Percentiles rank a stretch among this genome's conserved stretches.
phyloP scores from a whole-genome alignment of 2,888 invertebrate genomes.

The Lasioglossum oenotherae region DNA sequence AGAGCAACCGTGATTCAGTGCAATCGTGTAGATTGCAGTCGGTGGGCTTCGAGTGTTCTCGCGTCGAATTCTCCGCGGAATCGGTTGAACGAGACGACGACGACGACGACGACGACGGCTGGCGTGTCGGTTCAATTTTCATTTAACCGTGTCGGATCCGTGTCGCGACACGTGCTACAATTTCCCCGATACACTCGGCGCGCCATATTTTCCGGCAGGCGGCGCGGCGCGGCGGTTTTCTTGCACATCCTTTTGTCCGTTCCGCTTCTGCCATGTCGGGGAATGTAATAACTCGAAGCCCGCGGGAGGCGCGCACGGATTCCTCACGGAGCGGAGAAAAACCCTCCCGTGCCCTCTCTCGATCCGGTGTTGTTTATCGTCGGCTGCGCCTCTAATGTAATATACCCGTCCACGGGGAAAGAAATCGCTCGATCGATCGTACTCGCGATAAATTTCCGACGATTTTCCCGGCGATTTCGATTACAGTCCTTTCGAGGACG shows the following conservation, averaged over 20 bases:
- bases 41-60: not conserved
- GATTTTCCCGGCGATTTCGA: not conserved
- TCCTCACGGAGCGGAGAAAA: constrained; percentile 20
- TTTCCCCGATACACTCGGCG: constrained; percentile 36
- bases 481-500: not conserved
- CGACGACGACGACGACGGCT: not conserved
- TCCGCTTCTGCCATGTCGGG: constrained; percentile 23
- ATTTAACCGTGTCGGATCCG: constrained; percentile 36
- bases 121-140: constrained; percentile 20
- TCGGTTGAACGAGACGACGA: not conserved
- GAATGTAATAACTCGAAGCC: constrained; percentile 72
- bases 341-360: constrained; percentile 27
- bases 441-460: constrained; percentile 23
- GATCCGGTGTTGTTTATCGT: constrained; percentile 53
- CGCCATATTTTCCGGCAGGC: constrained; percentile 21
- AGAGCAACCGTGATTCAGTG: not conserved
- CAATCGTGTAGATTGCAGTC: not conserved
- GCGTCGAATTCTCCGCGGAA: constrained; percentile 6
- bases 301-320: constrained; percentile 51
- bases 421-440: constrained; percentile 22
- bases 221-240: not conserved
- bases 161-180: constrained; percentile 55
- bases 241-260: constrained; percentile 46
- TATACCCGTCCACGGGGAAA: constrained; percentile 21
- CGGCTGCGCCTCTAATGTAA: constrained; percentile 40